Evolutionary conservation across 2,113 vertebrate species (phyloP), one percentile per base, ranked within the genome.

Genomic region (Dromaius novaehollandiae): DNA sequence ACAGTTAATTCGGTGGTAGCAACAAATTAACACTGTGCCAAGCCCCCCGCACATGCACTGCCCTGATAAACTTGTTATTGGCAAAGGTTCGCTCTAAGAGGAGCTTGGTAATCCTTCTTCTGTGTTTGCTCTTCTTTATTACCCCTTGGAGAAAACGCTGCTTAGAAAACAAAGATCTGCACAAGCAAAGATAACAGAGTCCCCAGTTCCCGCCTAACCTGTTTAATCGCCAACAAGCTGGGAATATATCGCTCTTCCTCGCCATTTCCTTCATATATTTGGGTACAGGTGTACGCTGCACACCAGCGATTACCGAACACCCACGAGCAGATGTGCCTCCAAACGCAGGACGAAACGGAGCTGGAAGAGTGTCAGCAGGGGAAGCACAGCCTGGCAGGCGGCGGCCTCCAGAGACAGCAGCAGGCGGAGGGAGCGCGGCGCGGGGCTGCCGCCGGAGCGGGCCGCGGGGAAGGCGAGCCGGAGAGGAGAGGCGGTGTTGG

Each of bases 21-120:
- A 97, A 98, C 97, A 98, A 98, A 99, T 97, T 93, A 97, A 96
- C 91, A 87, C 73, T 82, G 97, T 97, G 98, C 98, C 98, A 98
- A 98, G 97, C 96, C 97, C 97, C 92, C 94, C 96, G 97, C 98
- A 93, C 98, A 97, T 99, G 99, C 97, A 98, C 73, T 97, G 98
- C 95, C 98, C 98, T 99, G 99, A 99, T 99, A 99, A 99, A 99
- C 98, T 98, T 99, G 97, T 98, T 99, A 97, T 98, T 99, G 99
- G 99, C 98, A 98, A 98, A 98, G 98, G 98, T 98, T 98, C 98
- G 97, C 97, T 97, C 96, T 81, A 95, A 98, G 98, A 98, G 95
- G 95, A 98, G 95, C 97, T 97, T 97, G 61, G 97, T 98, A 98
- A 99, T 99, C 98, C 98, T 95, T 98, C 93, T 96, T 97, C 97